Evolutionary conservation across 2,888 invertebrate genomes (phyloP).

Genomic region (Magallana nippona): DNA sequence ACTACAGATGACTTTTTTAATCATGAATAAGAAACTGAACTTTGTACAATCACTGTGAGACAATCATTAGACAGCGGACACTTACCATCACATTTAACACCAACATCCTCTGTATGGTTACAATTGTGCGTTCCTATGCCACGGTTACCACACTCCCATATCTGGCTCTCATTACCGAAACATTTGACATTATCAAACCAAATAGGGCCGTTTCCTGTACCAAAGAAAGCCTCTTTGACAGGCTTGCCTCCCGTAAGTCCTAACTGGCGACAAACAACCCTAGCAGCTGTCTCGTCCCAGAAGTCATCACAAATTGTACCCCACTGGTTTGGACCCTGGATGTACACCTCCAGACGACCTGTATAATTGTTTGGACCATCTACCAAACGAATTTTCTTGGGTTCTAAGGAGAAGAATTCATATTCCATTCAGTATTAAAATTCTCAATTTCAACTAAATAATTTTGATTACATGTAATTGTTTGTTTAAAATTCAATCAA

Average conservation of each 20-base stretch:
- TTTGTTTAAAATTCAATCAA: neutral
- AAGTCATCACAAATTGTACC: conserved; percentile 71
- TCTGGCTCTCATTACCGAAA: conserved; percentile 61
- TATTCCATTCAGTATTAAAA: neutral
- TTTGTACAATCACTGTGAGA: neutral
- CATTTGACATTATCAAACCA: conserved; percentile 72
- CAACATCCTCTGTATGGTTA: conserved; percentile 68
- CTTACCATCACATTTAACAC: conserved; percentile 66
- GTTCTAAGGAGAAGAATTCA: conserved; percentile 56
- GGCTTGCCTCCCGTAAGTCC: conserved; percentile 64
- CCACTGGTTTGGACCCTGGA: conserved; percentile 66
- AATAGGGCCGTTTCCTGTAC: conserved; percentile 66
- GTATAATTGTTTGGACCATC: conserved; percentile 83
- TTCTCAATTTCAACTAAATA: neutral
- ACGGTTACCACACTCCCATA: conserved; percentile 63
- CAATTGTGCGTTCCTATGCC: conserved; percentile 69
- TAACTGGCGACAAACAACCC: conserved; percentile 64
- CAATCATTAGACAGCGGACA: neutral
- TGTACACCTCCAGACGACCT: conserved; percentile 85
- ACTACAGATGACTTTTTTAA: neutral
- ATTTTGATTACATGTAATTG: neutral
- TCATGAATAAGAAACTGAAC: neutral
- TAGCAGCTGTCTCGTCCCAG: conserved; percentile 65
- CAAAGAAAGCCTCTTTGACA: conserved; percentile 57
- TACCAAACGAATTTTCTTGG: conserved; percentile 83